Conservation (phyloP, 2,888 invertebrate genomes). For the Arge pagana region DNA sequence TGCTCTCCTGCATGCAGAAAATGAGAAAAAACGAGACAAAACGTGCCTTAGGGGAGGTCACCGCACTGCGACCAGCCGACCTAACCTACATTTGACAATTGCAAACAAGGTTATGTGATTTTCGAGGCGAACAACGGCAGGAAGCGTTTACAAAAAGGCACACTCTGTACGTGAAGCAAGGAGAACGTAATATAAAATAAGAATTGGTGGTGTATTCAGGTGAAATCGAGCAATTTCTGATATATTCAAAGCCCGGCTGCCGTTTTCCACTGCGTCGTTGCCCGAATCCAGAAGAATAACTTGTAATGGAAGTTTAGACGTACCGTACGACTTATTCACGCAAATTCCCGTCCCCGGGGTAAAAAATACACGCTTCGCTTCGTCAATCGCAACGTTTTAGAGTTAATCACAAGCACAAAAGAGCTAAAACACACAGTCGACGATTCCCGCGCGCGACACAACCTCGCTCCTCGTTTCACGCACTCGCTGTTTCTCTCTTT, state of each 20-base stretch:
- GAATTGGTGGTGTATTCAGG: neutral
- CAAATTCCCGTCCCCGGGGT: constrained; percentile 39
- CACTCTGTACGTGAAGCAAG: neutral
- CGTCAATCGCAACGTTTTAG: constrained; percentile 36
- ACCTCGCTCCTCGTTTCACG: constrained; percentile 51
- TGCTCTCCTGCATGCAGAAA: constrained; percentile 13
- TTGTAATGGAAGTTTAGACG: constrained; percentile 30
- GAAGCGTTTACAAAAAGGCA: constrained; percentile 1
- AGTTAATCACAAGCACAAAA: constrained; percentile 45
- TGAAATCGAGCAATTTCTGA: constrained; percentile 21
- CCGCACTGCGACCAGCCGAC: constrained; percentile 46
- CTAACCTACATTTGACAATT: constrained; percentile 54
- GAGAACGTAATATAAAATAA: neutral
- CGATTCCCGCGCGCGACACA: constrained; percentile 54
- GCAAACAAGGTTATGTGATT: constrained; percentile 30
- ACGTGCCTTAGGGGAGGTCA: constrained; percentile 43
- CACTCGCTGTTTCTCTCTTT: constrained; percentile 32
- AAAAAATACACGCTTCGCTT: constrained; percentile 46
- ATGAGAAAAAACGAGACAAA: constrained; percentile 26
- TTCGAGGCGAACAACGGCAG: neutral
- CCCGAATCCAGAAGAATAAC: constrained; percentile 28
- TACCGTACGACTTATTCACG: constrained; percentile 43
- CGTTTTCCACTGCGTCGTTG: constrained; percentile 42
- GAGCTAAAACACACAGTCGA: constrained; percentile 50
- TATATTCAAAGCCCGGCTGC: constrained; percentile 35